Percentiles rank a stretch among this genome's conserved stretches.
These are phyloP conservation scores for Oreochromis spilurus DNA, from an alignment of 2,113 vertebrate genomes.

Conservation along the genomic window DNA sequence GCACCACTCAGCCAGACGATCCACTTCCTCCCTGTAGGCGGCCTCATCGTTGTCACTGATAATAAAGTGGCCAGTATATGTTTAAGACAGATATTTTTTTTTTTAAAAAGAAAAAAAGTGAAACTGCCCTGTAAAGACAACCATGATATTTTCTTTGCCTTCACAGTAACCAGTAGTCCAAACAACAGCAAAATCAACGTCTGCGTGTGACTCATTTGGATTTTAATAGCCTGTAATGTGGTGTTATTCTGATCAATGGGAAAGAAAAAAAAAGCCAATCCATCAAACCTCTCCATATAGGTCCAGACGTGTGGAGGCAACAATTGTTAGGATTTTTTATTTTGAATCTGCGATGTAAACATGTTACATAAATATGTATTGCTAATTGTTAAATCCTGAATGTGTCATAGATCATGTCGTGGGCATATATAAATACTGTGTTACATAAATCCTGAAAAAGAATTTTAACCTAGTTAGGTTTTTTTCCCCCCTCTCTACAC, in stretches of 20 bases:
- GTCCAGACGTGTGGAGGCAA: constrained; percentile 1
- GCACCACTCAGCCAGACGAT: too few relatives aligned
- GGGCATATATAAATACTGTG: constrained; percentile 1
- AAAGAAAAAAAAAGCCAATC: not conserved
- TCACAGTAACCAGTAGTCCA: not conserved
- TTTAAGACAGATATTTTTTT: not conserved
- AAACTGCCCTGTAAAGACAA: not conserved
- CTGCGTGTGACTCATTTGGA: constrained; percentile 21
- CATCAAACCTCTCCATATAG: not conserved
- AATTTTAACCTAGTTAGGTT: not conserved
- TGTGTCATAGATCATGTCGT: constrained; percentile 39
- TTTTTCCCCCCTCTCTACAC: not conserved
- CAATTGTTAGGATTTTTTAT: not conserved
- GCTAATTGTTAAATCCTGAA: constrained; percentile 39
- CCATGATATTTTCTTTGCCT: not conserved
- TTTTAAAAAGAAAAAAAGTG: not conserved
- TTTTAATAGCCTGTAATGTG: not conserved
- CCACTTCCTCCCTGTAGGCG: too few relatives aligned
- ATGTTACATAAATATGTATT: constrained; percentile 37
- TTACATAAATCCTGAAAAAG: constrained; percentile 36
- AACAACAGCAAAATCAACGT: not conserved
- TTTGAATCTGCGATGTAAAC: constrained; percentile 6
- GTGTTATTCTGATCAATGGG: not conserved
- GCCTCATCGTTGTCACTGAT: too few relatives aligned
- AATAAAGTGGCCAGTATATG: not conserved